Evolutionary conservation across 2,113 vertebrate species (phyloP).

Genomic region (Corynorhinus townsendii): DNA sequence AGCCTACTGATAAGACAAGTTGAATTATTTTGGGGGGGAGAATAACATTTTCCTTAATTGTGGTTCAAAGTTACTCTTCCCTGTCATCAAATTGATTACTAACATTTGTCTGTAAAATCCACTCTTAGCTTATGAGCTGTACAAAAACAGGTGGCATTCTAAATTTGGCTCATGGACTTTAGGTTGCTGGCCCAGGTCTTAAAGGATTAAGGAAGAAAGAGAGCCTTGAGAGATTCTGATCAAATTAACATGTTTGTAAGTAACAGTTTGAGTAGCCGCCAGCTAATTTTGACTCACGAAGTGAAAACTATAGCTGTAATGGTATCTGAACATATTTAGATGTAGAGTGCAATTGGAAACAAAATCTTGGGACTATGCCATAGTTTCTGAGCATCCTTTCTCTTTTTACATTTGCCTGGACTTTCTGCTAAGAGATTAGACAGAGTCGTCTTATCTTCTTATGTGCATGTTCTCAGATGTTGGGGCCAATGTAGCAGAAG

Average conservation of each 20-base stretch:
- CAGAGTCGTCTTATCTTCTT: not conserved
- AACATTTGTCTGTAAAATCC: not conserved
- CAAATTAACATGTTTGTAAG: not conserved
- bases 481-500: not conserved
- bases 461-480: not conserved
- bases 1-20: not conserved
- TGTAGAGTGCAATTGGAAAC: not conserved
- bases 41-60: not conserved
- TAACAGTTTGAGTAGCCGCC: not conserved
- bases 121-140: not conserved
- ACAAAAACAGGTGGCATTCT: not conserved
- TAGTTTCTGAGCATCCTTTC: not conserved
- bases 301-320: not conserved
- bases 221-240: not conserved
- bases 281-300: not conserved
- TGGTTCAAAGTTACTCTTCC: not conserved
- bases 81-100: not conserved
- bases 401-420: not conserved
- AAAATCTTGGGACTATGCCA: not conserved
- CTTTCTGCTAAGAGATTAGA: not conserved
- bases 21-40: not conserved
- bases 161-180: not conserved
- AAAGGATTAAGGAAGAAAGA: slow-evolving; percentile 31
- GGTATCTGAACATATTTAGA: not conserved
- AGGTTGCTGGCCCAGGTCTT: not conserved